A percentile compares a stretch with the other conserved stretches of the same genome.
Evolutionary conservation across 2,888 invertebrate genomes (phyloP).

Genomic region (Lasioglossum marginatum): DNA sequence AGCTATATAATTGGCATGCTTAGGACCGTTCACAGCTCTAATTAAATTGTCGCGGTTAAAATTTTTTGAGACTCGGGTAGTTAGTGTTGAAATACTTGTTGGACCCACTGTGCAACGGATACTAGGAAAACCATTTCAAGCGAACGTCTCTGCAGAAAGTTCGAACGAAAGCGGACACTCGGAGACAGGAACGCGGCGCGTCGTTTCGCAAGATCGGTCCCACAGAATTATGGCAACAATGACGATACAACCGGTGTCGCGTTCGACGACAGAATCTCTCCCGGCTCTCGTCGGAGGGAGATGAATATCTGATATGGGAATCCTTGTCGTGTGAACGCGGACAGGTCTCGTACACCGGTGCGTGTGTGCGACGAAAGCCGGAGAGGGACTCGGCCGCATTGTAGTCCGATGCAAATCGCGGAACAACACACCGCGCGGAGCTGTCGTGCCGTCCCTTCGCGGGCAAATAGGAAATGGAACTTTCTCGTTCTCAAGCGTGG

Average conservation of each 20-base stretch:
- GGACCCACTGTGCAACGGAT: not conserved
- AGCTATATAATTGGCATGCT: no score
- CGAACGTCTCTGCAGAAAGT: not conserved
- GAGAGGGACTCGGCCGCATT: slow-evolving; percentile 37
- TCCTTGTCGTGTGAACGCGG: slow-evolving; percentile 78
- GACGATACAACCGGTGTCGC: slow-evolving; percentile 65
- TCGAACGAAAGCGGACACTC: not conserved
- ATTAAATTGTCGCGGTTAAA: no score
- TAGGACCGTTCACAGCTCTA: no score
- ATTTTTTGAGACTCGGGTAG: no score
- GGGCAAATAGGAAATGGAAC: slow-evolving; percentile 51
- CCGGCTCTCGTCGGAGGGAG: slow-evolving; percentile 63
- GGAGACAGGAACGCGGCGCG: slow-evolving; percentile 1
- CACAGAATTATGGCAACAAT: slow-evolving; percentile 79
- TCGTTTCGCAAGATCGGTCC: slow-evolving; percentile 79
- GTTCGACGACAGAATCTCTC: slow-evolving; percentile 76
- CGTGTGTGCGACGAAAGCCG: slow-evolving; percentile 57
- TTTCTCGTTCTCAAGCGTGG: slow-evolving; percentile 57
- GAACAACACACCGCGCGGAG: slow-evolving; percentile 58
- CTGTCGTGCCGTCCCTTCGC: slow-evolving; percentile 27
- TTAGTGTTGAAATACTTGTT: no score
- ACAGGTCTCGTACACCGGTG: slow-evolving; percentile 36
- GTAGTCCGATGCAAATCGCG: slow-evolving; percentile 64
- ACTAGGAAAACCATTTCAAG: not conserved
- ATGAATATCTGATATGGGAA: slow-evolving; percentile 81